Evolutionary conservation across 2,797 vertebrate genomes (phyloP).

Genomic region (Astyanax mexicanus): DNA sequence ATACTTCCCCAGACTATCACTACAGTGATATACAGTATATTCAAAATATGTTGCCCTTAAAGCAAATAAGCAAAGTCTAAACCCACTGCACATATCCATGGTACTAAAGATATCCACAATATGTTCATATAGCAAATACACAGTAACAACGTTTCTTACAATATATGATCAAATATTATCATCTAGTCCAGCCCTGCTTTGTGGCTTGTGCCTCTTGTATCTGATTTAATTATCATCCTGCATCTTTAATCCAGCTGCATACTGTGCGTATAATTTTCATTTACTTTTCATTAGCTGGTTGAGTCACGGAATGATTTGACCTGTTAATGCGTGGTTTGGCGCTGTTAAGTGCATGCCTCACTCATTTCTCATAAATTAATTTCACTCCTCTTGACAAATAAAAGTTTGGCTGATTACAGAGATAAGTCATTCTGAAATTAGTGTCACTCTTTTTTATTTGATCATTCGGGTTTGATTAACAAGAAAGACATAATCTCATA

Average conservation of each 20-base stretch:
- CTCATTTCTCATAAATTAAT: slow-evolving; percentile 63
- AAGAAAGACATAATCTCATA: slow-evolving; percentile 80
- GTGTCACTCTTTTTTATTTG: slow-evolving; percentile 74
- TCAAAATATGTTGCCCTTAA: too few relatives aligned
- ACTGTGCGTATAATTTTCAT: slow-evolving; percentile 47
- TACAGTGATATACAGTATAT: too few relatives aligned
- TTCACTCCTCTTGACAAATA: slow-evolving; percentile 68
- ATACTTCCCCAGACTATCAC: too few relatives aligned
- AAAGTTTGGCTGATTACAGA: slow-evolving; percentile 62
- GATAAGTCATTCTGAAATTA: slow-evolving; percentile 74
- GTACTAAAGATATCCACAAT: too few relatives aligned
- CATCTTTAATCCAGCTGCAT: slow-evolving; percentile 43
- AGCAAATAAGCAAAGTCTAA: too few relatives aligned
- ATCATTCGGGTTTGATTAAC: slow-evolving; percentile 83
- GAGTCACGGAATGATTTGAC: slow-evolving; percentile 51
- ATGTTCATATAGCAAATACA: too few relatives aligned
- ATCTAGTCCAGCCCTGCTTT: too few relatives aligned
- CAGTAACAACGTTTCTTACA: too few relatives aligned
- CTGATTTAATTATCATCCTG: slow-evolving; percentile 48
- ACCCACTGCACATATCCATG: too few relatives aligned
- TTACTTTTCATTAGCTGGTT: slow-evolving; percentile 40
- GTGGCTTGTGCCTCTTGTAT: slow-evolving; percentile 22
- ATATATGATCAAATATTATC: too few relatives aligned
- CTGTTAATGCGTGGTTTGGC: slow-evolving; percentile 30
- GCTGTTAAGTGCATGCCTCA: slow-evolving; percentile 44